Base-by-base conservation (phyloP, 2,797 vertebrate species). In the Anguilla marmorata region DNA sequence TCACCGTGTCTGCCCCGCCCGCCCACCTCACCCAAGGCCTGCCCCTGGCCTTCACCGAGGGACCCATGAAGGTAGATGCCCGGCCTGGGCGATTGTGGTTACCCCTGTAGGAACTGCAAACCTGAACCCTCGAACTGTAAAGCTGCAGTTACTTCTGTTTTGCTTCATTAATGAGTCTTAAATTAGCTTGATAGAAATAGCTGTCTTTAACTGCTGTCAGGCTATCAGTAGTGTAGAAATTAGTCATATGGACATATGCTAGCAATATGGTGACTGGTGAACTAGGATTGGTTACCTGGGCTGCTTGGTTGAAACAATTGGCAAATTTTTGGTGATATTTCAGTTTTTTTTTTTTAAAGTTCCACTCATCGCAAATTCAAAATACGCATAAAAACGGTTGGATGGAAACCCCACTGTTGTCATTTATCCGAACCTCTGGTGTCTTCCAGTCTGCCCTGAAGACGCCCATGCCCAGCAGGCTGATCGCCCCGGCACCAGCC, bases 401-500 rank as follows among this genome's bases (percentile, higher is more conserved):
- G 37, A 41, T 41, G 37, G 37, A 41, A 41, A 41, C 37, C 37
- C 37, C 2, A 41, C 37, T 41, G 37, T 41, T 76, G 33, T 41
- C 19, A 14, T 48, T n/a, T 48, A 48, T 50, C 41, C 37, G 2
- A 9, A 21, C 19, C 16, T 45, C 33, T 41, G 37, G 72, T 79
- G 33, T 79, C 74, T 91, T 92, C 84, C 45, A 99, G 98, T 97
- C 98, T 12, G 95, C 98, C 48, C 87, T 98, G 92, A 99, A 99
- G 94, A 95, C 98, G 52, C 95, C 97, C 48, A 97, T 99, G 95
- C 97, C 98, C 87, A 99, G 98, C 95, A 96, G 99, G 90, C 98
- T 98, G 89, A 99, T 99, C 91, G 99, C 99, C 92, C 99, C 99
- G 86, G 99, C 99, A 92, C 99, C 99, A 84, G 97, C 97, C 82